phyloP scores from a whole-genome alignment of 1,140 invertebrate species.

The Penaeus chinensis region DNA sequence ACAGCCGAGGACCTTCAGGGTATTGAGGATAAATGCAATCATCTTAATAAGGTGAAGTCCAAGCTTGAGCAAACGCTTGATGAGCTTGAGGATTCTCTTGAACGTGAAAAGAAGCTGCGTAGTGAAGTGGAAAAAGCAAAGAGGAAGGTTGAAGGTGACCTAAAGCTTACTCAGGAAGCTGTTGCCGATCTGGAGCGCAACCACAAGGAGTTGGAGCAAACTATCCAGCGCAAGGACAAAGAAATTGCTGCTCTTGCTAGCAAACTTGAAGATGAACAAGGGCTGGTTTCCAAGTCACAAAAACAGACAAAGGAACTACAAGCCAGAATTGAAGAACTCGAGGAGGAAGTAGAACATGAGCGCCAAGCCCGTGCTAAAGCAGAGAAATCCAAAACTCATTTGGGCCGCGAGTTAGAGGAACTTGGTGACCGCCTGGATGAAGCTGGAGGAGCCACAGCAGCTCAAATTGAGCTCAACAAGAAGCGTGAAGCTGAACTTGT shows the following conservation, averaged over 20 bases:
- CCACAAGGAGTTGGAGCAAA: constrained; percentile 86
- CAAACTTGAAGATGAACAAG: constrained; percentile 21
- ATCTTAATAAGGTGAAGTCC: constrained; percentile 73
- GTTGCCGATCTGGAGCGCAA: no score
- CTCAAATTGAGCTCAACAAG: constrained; percentile 78
- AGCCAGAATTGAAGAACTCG: constrained; percentile 94
- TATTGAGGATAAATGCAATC: constrained; percentile 72
- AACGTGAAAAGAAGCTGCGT: no score
- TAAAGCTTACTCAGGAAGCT: no score
- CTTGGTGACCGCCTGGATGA: not conserved
- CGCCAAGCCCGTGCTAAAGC: constrained; percentile 74
- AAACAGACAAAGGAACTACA: constrained; percentile 87
- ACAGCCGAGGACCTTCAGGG: no score
- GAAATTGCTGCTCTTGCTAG: constrained; percentile 91
- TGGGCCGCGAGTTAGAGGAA: not conserved
- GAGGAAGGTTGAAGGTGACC: no score
- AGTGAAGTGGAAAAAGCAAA: no score
- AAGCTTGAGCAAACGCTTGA: constrained; percentile 78
- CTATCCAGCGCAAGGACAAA: constrained; percentile 96
- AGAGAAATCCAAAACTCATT: constrained; percentile 76
- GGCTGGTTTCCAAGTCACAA: constrained; percentile 70
- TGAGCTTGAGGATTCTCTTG: no score
- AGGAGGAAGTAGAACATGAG: constrained; percentile 85
- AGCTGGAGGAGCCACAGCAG: no score
- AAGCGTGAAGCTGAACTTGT: constrained; percentile 89